Base-by-base conservation (phyloP, 2,113 vertebrate species). In the Papio anubis region DNA sequence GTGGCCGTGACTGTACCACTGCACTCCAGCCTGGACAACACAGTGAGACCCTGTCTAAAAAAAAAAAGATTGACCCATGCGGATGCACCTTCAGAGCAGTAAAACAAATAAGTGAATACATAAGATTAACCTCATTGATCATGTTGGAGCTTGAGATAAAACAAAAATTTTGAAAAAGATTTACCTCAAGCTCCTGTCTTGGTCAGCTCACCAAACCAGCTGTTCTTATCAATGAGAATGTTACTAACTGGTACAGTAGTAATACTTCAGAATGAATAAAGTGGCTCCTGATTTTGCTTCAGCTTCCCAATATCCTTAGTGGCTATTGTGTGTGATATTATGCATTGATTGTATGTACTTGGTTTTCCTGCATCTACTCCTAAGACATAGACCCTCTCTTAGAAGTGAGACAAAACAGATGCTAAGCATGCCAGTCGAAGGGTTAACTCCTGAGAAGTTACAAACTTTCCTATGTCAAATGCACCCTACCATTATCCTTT, bases 231-330 rank as follows among this genome's bases (percentile, higher is more conserved):
- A 89, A 57, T 85, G 72, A 66, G 17, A 88, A n/a, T 30, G 64
- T 70, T 70, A 84, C 61, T 85, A 64, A 88, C 30, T 59, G 20
- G 11, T 20, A 21, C 78, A 32, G 45, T n/a, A 59, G 43, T 59
- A 21, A 75, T 40, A 4, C 32, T n/a, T 90, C 76, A 83, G n/a
- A 94, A 35, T 43, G 57, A 88, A 90, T 83, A 35, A 86, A 84
- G 25, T 35, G 45, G 57, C n/a, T 92, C 20, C 70, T 95, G 83
- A n/a, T 50, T 93, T 91, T 87, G 35, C 35, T 88, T 95, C 92
- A 61, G 72, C 45, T 78, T 64, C 79, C n/a, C 83, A 79, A 1
- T 50, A 76, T 57, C 21, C 64, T 78, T n/a, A 76, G 43, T 40
- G 35, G 94, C 43, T 64, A 8, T 35, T 79, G 12, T 25, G 14